Percentiles rank a stretch among this genome's conserved stretches.
phyloP scores from a whole-genome alignment of 2,113 vertebrate genomes.

The Petaurus breviceps region DNA sequence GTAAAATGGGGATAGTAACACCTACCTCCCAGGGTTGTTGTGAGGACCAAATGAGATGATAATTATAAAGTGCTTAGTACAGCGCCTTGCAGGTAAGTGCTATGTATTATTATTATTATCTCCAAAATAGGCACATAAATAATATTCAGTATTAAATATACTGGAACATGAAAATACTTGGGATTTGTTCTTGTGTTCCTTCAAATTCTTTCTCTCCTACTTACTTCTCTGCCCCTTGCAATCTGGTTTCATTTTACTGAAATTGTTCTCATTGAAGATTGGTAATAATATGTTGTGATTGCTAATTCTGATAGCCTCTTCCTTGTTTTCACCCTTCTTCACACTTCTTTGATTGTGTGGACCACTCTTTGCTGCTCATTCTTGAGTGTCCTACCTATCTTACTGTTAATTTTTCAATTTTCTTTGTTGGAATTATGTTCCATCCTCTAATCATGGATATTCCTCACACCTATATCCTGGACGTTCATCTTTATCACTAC shows the following conservation, averaged over 20 bases:
- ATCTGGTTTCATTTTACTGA: neutral
- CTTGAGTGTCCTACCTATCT: neutral
- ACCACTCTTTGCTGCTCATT: neutral
- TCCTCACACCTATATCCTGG: neutral
- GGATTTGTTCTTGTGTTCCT: neutral
- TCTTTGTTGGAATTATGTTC: neutral
- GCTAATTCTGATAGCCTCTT: neutral
- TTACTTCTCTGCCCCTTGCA: neutral
- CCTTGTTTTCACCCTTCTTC: neutral
- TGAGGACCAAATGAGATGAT: neutral
- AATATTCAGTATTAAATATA: neutral
- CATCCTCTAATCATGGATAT: neutral
- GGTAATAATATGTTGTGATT: neutral
- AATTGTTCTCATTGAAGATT: neutral
- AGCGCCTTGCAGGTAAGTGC: neutral
- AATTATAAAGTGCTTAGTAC: neutral
- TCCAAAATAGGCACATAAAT: neutral
- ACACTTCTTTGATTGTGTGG: neutral
- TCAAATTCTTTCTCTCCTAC: neutral
- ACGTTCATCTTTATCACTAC: too few relatives aligned
- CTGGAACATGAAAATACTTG: neutral
- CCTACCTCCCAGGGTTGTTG: neutral
- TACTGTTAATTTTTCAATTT: neutral
- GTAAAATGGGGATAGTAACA: neutral
- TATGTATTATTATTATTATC: neutral